phyloP scores from a whole-genome alignment of 2,797 vertebrate genomes.

The Pipistrellus nathusii region DNA sequence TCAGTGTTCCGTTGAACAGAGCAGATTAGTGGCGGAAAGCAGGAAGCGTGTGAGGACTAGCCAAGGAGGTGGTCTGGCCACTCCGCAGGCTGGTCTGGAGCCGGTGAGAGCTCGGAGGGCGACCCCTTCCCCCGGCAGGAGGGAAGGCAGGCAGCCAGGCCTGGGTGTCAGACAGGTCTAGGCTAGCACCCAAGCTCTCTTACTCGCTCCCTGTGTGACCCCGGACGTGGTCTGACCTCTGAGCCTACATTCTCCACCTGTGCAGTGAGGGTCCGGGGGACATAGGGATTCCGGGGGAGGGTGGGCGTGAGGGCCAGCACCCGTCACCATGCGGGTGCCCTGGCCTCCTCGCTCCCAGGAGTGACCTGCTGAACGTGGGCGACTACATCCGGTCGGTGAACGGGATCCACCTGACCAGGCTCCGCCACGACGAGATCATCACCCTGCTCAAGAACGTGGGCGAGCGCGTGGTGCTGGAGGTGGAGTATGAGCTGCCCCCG shows the following conservation, averaged over 20 bases:
- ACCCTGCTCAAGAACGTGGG: constrained; percentile 97
- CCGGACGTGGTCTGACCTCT: background rate
- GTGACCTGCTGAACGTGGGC: constrained; percentile 96
- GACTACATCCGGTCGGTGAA: constrained; percentile 99
- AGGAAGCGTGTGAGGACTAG: fast-evolving
- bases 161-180: background rate
- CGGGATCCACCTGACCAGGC: constrained; percentile 96
- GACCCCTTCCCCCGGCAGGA: background rate
- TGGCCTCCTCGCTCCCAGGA: constrained; percentile 87
- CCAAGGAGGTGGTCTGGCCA: background rate
- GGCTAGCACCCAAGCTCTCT: fast-evolving
- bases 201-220: background rate
- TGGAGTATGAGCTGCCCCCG: constrained; percentile 97
- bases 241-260: background rate
- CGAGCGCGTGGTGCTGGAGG: constrained; percentile 97
- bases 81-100: fast-evolving
- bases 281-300: fast-evolving
- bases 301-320: background rate
- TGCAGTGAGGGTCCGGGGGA: background rate
- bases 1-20: background rate
- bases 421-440: constrained; percentile 98
- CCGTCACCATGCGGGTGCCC: background rate
- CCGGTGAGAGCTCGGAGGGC: background rate
- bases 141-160: background rate
- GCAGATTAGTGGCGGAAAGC: background rate